Conservation (phyloP, 2,888 invertebrate genomes). For the Fragum fragum region DNA sequence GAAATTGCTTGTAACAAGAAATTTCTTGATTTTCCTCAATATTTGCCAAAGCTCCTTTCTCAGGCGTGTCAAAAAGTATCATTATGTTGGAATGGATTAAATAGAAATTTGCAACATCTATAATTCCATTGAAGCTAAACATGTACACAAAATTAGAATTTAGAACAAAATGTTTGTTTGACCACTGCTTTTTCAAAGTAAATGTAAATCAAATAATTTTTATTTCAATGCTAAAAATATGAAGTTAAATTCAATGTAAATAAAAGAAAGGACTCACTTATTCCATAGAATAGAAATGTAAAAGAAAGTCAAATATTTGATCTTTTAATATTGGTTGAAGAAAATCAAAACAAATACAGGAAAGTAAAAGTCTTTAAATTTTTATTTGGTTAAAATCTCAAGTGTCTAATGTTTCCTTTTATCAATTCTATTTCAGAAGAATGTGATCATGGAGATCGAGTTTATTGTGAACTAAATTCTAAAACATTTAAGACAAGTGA, state of each 20-base stretch:
- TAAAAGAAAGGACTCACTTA: background rate
- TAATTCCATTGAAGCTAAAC: no score
- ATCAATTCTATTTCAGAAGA: background rate
- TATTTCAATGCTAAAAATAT: background rate
- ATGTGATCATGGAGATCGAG: background rate
- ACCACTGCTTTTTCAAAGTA: no score
- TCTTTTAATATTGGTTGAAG: constrained; percentile 1
- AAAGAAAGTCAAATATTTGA: constrained; percentile 31
- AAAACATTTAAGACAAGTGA: background rate
- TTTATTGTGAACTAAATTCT: background rate
- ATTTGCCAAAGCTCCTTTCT: no score
- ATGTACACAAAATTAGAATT: no score
- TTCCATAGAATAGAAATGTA: background rate
- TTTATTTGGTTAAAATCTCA: constrained; percentile 1
- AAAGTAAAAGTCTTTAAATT: constrained; percentile 6
- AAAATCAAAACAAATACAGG: constrained; percentile 11
- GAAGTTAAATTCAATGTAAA: background rate
- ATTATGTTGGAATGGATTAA: no score
- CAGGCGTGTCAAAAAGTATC: no score
- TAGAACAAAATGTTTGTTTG: no score
- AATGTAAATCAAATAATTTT: background rate
- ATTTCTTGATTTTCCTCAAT: no score
- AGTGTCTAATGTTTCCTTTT: background rate
- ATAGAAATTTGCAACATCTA: no score
- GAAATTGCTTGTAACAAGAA: no score